Evolutionary conservation across 1,140 invertebrate species (phyloP), one percentile per base, ranked within the genome.

Genomic region (Hesperophylax magnus): DNA sequence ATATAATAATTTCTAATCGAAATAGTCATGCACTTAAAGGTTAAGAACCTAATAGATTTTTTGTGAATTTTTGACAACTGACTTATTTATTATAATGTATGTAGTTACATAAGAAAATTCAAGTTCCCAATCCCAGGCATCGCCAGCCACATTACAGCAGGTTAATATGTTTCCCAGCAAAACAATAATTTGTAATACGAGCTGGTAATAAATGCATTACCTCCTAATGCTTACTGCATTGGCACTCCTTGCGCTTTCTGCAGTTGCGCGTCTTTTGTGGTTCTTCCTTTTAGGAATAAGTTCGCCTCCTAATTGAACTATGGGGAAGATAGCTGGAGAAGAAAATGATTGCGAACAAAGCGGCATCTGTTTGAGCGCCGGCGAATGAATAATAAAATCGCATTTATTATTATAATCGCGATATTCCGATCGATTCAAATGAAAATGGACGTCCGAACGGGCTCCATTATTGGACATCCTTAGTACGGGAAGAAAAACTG

Each of bases 351-450:
- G 78, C 78, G 65, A 52, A 63, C 53, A 74, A 34, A 39, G 75
- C 82, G 82, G 82, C 78, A 47, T 79, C 18, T 69, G 79, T 83
- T 83, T 80, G 75, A 74, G n/a, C 34, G 3, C 56, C 24, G n/a
- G n/a, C 11, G 72, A 82, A 81, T 78, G 82, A 83, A 80, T 81
- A 83, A 80, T 83, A 83, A 80, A 78, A 58, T 69, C 63, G 78
- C 72, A 77, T 79, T 79, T 80, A 79, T 82, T 82, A 82, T 67
- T 81, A 69, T 71, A 53, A 79, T 71, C 61, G 24, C 77, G 54
- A 79, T 79, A 79, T 65, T 79, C 22, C 63, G 65, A 79, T 79
- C 77, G 39, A 79, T 69, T 79, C 27, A 69, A 72, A 79, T 79
- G 65, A 71, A 79, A 52, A 65, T 53, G 69, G 18, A 47, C 11